Conservation (phyloP, 2,888 invertebrate genomes). For the Chalcis sispes region DNA sequence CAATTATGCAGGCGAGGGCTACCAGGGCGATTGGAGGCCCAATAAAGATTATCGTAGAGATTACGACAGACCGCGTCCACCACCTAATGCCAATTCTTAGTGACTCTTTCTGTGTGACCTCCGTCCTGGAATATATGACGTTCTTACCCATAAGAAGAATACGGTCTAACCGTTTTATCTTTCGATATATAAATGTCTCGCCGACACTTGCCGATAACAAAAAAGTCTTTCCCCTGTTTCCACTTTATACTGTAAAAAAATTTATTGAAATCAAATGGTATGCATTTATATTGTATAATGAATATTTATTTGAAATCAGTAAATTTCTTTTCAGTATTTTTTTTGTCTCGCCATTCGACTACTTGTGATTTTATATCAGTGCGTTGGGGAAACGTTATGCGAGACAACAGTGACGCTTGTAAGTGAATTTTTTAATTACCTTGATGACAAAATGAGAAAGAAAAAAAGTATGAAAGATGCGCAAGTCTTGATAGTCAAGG, state of each 20-base stretch:
- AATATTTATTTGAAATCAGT: constrained; percentile 29
- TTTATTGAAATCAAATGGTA: neutral
- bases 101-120: constrained; percentile 57
- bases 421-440: constrained; percentile 45
- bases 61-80: constrained; percentile 82
- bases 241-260: neutral
- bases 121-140: constrained; percentile 23
- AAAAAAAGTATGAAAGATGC: neutral
- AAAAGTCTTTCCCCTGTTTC: neutral
- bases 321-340: constrained; percentile 4
- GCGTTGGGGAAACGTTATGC: neutral
- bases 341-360: constrained; percentile 14
- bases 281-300: neutral
- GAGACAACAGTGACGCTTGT: constrained; percentile 12
- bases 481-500: neutral
- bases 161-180: neutral
- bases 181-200: no score
- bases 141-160: neutral
- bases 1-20: constrained; percentile 69
- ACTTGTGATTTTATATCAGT: constrained; percentile 35
- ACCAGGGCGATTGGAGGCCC: constrained; percentile 77
- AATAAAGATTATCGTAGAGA: constrained; percentile 78
- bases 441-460: constrained; percentile 5
- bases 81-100: constrained; percentile 77
- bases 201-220: neutral